Evolutionary conservation across 2,113 vertebrate species (phyloP), one percentile per base, ranked within the genome.

Genomic region (Gymnocephalus cernua): DNA sequence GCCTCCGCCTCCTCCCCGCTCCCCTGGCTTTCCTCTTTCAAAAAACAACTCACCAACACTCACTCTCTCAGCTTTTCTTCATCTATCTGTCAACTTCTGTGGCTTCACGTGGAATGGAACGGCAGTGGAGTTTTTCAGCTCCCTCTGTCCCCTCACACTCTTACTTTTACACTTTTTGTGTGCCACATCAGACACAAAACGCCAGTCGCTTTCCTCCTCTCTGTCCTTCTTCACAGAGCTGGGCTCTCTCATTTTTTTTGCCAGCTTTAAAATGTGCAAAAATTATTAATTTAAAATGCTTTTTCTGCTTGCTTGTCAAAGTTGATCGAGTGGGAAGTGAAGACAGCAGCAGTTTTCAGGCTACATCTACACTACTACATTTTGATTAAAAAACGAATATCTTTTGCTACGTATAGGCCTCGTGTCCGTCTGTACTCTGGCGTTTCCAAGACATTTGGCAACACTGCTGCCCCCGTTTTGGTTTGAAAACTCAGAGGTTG

Each of bases 41-140:
- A 70, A 83, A 75, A 70, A 77, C 70, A 75, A 71, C 47, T 50
- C 45, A 65, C 35, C 83, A 69, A 59, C 59, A 83, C 82, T 77
- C 83, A 69, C 85, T 67, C 70, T 77, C 74, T 70, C 57, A 75
- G 69, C 75, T 78, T 74, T 75, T 71, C 84, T 79, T 54, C 27
- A 19, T 72, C 35, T 48, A 23, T 16, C 64, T 68, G 59, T 63
- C 79, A 58, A 16, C 54, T 25, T 73, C 44, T 66, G 66, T 3
- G 53, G 67, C 16, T 53, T 58, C 21, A 44, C 27, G 21, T 13
- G 50, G 69, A 35, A 27, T 29, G 56, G 32, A 23, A 62, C 12
- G 41, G 56, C 64, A 21, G 23, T 16, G 29, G 32, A 68, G 45
- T 58, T 58, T 76, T 41, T 56, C n/a, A 15, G 32, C 27, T 72